These are phyloP conservation scores for Mechanitis mazaeus DNA, from an alignment of 2,888 invertebrate genomes.

Conservation along the genomic window DNA sequence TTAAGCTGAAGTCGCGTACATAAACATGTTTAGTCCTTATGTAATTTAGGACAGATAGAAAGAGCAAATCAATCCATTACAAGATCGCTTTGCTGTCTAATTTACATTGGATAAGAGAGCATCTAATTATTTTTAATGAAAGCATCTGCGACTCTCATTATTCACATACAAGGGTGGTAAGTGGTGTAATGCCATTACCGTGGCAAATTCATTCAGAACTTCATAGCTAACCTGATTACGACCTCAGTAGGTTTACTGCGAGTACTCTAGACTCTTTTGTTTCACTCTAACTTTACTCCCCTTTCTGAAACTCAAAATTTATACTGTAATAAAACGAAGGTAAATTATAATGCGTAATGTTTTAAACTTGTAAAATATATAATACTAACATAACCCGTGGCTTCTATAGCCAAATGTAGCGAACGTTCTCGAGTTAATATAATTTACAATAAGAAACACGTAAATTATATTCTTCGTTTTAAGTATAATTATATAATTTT, in stretches of 20 bases:
- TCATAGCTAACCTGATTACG: slow-evolving; percentile 55
- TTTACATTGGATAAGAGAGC: slow-evolving; percentile 14
- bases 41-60: no score
- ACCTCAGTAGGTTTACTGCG: slow-evolving; percentile 53
- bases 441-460: no score
- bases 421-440: no score
- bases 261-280: slow-evolving; percentile 58
- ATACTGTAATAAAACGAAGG: slow-evolving; percentile 44
- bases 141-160: slow-evolving; percentile 39
- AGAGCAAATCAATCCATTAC: slow-evolving; percentile 34
- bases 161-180: slow-evolving; percentile 42
- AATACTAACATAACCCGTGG: background rate
- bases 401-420: background rate
- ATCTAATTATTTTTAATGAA: slow-evolving; percentile 50
- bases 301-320: slow-evolving; percentile 49
- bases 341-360: slow-evolving; percentile 4
- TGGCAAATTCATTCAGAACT: slow-evolving; percentile 47
- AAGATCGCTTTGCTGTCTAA: slow-evolving; percentile 11
- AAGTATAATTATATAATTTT: no score
- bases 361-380: background rate
- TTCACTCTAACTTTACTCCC: slow-evolving; percentile 38
- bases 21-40: background rate
- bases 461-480: no score
- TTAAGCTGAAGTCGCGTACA: slow-evolving; percentile 1
- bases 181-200: slow-evolving; percentile 33